phyloP scores from a whole-genome alignment of 2,888 invertebrate species.

The Tortricodes alternella region DNA sequence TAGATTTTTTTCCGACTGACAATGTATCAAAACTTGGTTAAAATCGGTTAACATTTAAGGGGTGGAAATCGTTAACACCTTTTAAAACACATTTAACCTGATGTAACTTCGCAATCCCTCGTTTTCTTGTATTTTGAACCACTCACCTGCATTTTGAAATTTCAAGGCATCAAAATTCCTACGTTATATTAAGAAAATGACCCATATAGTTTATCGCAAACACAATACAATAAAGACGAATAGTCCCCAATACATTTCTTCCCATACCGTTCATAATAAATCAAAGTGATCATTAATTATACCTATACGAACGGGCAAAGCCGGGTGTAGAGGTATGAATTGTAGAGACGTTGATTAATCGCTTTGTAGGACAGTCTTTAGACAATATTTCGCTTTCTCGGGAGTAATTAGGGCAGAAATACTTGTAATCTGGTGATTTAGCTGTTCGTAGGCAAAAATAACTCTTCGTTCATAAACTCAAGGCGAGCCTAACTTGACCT shows the following conservation, averaged over 20 bases:
- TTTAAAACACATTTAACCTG: too few species aligned
- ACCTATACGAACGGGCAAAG: constrained; percentile 42
- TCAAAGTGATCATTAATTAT: constrained; percentile 55
- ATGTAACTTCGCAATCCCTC: too few species aligned
- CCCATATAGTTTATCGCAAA: constrained; percentile 16
- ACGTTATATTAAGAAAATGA: constrained; percentile 9
- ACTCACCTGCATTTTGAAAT: too few species aligned
- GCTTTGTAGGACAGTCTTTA: constrained; percentile 29
- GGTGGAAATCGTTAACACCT: too few species aligned
- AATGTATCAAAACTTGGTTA: too few species aligned
- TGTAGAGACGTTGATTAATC: constrained; percentile 42
- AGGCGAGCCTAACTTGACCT: too few species aligned
- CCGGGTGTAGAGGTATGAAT: constrained; percentile 39
- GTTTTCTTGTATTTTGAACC: too few species aligned
- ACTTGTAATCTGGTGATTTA: constrained; percentile 2
- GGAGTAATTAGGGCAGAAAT: constrained; percentile 11
- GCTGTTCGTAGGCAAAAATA: neutral
- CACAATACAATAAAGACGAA: constrained; percentile 30
- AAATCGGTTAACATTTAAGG: too few species aligned
- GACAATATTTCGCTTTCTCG: constrained; percentile 27
- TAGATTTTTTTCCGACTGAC: too few species aligned
- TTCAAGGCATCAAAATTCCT: too few species aligned
- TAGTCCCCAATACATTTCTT: constrained; percentile 45
- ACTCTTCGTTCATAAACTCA: neutral
- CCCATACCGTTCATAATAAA: constrained; percentile 47